Evolutionary conservation across 2,888 invertebrate genomes (phyloP).

Genomic region (Slavum lentiscoides): DNA sequence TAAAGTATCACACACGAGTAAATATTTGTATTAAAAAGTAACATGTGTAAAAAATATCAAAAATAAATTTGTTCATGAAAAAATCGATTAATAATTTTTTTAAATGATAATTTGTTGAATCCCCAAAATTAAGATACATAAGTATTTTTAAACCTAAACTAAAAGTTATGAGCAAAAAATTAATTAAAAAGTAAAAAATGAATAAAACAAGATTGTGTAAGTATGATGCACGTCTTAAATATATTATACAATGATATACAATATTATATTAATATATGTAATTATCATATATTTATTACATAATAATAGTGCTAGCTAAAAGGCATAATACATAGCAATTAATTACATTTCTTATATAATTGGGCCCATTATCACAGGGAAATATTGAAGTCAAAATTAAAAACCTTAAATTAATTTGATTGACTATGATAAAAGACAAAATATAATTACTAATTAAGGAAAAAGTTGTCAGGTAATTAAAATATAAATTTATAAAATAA

Average conservation of each 20-base stretch:
- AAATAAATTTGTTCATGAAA: neutral
- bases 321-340: neutral
- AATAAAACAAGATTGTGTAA: neutral
- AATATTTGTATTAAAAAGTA: constrained; percentile 1
- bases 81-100: neutral
- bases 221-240: neutral
- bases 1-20: neutral
- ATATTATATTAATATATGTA: neutral
- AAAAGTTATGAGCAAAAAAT: constrained; percentile 23
- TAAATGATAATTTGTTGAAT: neutral
- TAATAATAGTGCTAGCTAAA: constrained; percentile 7
- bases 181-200: neutral
- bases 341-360: neutral
- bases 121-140: neutral
- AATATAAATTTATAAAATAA: neutral
- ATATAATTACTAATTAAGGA: neutral
- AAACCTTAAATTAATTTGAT: constrained; percentile 12
- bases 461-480: constrained; percentile 1
- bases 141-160: neutral
- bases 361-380: constrained; percentile 48
- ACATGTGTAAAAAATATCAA: neutral
- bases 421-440: constrained; percentile 24
- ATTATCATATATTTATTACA: neutral
- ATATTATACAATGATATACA: neutral
- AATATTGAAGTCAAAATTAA: neutral